Percentiles rank a stretch among this genome's conserved stretches.
These are phyloP conservation scores for Portevinia maculata DNA, from an alignment of 2,888 invertebrate genomes.

Conservation along the genomic window DNA sequence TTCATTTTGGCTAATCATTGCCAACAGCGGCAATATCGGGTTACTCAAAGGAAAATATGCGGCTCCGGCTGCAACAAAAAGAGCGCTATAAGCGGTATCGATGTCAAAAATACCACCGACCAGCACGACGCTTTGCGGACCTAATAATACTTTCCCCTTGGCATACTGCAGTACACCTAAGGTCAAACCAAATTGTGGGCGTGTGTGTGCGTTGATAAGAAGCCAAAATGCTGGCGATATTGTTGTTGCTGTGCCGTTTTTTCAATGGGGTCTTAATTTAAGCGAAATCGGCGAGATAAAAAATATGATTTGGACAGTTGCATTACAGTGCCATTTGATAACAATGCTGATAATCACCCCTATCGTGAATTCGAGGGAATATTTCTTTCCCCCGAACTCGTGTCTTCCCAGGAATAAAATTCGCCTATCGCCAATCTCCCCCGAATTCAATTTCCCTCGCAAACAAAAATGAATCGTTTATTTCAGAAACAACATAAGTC, in stretches of 20 bases:
- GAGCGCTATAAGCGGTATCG: constrained; percentile 70
- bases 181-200: constrained; percentile 58
- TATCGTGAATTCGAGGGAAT: too few relatives aligned
- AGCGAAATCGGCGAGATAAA: too few relatives aligned
- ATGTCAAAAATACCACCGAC: constrained; percentile 58
- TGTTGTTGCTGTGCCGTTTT: constrained; percentile 4
- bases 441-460: too few relatives aligned
- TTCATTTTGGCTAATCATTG: constrained; percentile 72
- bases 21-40: constrained; percentile 68
- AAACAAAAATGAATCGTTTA: too few relatives aligned
- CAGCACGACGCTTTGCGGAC: constrained; percentile 26
- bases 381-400: too few relatives aligned
- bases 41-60: constrained; percentile 71
- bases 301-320: too few relatives aligned
- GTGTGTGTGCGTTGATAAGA: constrained; percentile 32
- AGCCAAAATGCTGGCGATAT: background rate
- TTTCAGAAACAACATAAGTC: too few relatives aligned
- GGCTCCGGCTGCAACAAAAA: constrained; percentile 69
- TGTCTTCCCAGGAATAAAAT: too few relatives aligned
- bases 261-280: too few relatives aligned
- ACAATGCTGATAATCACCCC: too few relatives aligned
- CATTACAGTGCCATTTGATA: too few relatives aligned
- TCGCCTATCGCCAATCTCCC: too few relatives aligned
- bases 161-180: constrained; percentile 13
- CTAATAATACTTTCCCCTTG: constrained; percentile 20